These are phyloP conservation scores for Cercopithecus neglectus DNA, from an alignment of 2,797 vertebrate species.

Conservation along the genomic window DNA sequence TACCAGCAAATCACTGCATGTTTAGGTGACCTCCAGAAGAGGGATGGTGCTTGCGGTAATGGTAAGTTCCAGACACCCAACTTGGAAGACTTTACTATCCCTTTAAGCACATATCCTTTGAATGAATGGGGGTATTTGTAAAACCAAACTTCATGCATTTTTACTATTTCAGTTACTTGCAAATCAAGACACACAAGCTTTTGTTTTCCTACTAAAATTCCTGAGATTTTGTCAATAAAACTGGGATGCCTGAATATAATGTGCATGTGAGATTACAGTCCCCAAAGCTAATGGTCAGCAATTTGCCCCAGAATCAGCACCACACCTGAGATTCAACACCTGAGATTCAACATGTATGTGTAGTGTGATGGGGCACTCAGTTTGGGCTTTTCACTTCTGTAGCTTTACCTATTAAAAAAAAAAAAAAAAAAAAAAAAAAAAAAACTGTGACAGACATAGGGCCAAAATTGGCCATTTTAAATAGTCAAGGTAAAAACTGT, in stretches of 20 bases:
- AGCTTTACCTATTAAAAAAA: neutral
- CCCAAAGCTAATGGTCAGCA: neutral
- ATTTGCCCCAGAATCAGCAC: neutral
- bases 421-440: neutral
- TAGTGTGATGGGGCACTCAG: neutral
- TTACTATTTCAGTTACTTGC: conserved; percentile 3
- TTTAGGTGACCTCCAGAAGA: neutral
- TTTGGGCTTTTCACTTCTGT: neutral
- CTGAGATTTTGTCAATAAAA: neutral
- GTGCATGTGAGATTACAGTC: neutral
- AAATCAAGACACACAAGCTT: neutral
- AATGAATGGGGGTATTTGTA: neutral
- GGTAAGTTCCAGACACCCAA: neutral
- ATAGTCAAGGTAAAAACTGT: neutral
- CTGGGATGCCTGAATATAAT: neutral
- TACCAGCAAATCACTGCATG: neutral
- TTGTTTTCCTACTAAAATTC: neutral
- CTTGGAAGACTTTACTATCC: neutral
- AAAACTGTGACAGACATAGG: neutral
- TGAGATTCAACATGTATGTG: neutral
- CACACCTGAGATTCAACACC: neutral
- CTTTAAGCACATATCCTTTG: neutral
- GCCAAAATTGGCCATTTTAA: neutral
- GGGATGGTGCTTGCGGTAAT: neutral
- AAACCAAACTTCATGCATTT: neutral